phyloP scores from a whole-genome alignment of 2,888 invertebrate genomes.

The Mythimna vitellina region DNA sequence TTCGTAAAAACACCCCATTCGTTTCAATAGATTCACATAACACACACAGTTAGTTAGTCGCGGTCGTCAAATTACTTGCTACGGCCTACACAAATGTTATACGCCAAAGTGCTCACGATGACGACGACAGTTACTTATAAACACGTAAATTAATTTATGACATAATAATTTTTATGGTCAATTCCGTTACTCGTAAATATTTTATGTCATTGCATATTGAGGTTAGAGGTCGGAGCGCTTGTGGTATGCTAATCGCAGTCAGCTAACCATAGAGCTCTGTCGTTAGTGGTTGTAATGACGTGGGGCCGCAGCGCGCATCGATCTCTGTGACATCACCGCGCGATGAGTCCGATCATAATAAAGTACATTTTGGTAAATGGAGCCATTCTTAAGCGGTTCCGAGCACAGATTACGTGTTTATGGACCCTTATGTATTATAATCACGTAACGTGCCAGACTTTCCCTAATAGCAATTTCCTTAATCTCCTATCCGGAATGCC shows the following conservation, averaged over 20 bases:
- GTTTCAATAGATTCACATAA: background rate
- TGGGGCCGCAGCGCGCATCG: conserved; percentile 60
- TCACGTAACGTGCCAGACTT: conserved; percentile 36
- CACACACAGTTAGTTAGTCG: too few species aligned
- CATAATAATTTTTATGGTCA: conserved; percentile 73
- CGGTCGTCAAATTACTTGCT: background rate
- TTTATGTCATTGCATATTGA: conserved; percentile 63
- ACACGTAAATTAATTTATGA: conserved; percentile 71
- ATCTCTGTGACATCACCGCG: conserved; percentile 64
- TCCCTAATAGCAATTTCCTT: conserved; percentile 47
- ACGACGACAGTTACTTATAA: conserved; percentile 45
- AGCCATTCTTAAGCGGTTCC: conserved; percentile 48
- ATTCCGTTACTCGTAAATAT: conserved; percentile 74
- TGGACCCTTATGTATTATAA: conserved; percentile 43
- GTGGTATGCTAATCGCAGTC: conserved; percentile 80
- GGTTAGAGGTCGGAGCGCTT: conserved; percentile 56
- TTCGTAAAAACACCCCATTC: conserved; percentile 1
- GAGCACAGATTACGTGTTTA: conserved; percentile 58
- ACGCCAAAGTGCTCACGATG: conserved; percentile 20
- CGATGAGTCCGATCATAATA: conserved; percentile 48
- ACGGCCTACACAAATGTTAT: background rate
- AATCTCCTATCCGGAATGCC: conserved; percentile 31
- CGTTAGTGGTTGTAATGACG: conserved; percentile 79
- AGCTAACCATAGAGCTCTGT: conserved; percentile 72
- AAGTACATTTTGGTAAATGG: conserved; percentile 64